These are phyloP conservation scores for Tenthredo mesomela DNA, from an alignment of 2,888 invertebrate genomes.

Conservation along the genomic window DNA sequence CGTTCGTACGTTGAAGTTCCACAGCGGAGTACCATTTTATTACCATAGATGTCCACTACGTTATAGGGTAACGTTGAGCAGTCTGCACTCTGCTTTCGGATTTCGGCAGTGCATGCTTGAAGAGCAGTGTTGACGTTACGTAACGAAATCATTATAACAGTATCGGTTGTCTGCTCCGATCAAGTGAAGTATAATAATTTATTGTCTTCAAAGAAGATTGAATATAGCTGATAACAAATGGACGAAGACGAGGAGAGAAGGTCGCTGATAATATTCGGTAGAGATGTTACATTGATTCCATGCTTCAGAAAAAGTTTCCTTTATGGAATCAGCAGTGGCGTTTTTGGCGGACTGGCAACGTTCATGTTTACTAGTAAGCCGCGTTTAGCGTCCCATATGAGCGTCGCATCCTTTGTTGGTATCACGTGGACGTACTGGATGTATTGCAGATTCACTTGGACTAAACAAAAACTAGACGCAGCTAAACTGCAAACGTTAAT, in stretches of 20 bases:
- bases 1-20: neutral
- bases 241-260: constrained; percentile 65
- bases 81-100: too few species aligned
- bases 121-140: constrained; percentile 14
- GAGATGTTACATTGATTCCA: constrained; percentile 87
- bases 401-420: constrained; percentile 9
- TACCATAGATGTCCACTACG: neutral
- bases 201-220: constrained; percentile 1
- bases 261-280: constrained; percentile 84
- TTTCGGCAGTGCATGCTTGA: neutral
- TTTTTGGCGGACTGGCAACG: constrained; percentile 83
- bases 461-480: constrained; percentile 3
- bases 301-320: constrained; percentile 90
- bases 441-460: constrained; percentile 29
- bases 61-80: neutral
- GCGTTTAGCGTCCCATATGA: constrained; percentile 13
- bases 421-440: constrained; percentile 39
- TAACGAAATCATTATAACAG: constrained; percentile 13
- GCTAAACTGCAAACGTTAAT: neutral
- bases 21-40: neutral
- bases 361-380: constrained; percentile 87
- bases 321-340: constrained; percentile 86
- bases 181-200: constrained; percentile 4
- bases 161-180: neutral
- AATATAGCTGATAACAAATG: neutral